Evolutionary conservation across 1,140 invertebrate genomes (phyloP), one percentile per base, ranked within the genome.

Genomic region (Brachionus paranguensis): DNA sequence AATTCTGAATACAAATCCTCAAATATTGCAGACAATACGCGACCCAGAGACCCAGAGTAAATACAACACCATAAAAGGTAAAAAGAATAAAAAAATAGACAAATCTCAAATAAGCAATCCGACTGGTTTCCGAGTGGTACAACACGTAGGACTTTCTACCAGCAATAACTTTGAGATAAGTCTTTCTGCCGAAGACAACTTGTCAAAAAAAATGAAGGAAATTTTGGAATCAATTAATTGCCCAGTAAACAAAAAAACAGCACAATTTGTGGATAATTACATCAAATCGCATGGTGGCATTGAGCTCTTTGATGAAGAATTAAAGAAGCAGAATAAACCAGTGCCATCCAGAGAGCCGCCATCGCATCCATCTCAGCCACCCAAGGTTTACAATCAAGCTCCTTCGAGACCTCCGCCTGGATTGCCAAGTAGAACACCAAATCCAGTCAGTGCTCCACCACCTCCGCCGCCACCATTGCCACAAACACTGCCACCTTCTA

Each of bases 11-110:
- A 27, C 27, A 76, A 43, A 41, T 72, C 72, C 6, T 27, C 72
- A 47, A 76, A 14, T 50, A 17, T 7, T 29, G 10, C 70, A 14
- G 20, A 11, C 17, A 74, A 17, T 20, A 14, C n/a, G 20, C 0
- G 20, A 76, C 47, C 43, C 3, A 37, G 20, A 20, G 10, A 29
- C 41, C 37, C 14, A 11, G 10, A 76, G 43, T 24, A 76, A 76
- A 76, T 50, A 29, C 43, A 47, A n/a, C 24, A 76, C 72, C 24
- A 5, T 76, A 50, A 76, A 76, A 29, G 43, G 27, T 2, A 81
- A 81, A 27, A 81, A 81, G 27, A 81, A 81, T 14, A 81, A 81
- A 81, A 81, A 81, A 81, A 68, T 81, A n/a, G 78, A 60, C 27
- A 81, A 81, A 47, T 64, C 78, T 20, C 78, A 81, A 81, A 81